Conservation (phyloP, 2,797 vertebrate species). For the Rhinoraja longicauda region DNA sequence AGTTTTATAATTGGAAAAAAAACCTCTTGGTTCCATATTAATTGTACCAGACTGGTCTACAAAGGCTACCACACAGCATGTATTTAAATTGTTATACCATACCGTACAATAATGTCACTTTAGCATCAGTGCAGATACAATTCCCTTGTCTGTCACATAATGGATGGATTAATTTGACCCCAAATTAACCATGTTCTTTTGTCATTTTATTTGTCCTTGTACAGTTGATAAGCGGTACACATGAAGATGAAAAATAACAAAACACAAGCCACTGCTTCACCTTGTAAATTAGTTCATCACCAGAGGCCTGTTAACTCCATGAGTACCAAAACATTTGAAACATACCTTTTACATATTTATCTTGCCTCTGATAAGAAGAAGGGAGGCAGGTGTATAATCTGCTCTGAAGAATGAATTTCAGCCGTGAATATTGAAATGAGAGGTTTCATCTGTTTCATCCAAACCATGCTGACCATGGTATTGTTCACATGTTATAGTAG, state of each 20-base stretch:
- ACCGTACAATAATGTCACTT: background rate
- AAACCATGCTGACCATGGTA: background rate
- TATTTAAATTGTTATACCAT: background rate
- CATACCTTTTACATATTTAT: background rate
- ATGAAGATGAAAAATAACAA: background rate
- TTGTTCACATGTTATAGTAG: background rate
- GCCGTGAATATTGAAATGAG: background rate
- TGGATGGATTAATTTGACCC: background rate
- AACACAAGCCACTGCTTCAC: background rate
- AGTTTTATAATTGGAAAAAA: background rate
- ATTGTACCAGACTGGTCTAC: background rate
- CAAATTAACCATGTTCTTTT: background rate
- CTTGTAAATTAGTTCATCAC: background rate
- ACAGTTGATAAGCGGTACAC: background rate
- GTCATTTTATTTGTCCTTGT: background rate
- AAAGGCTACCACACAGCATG: constrained; percentile 14
- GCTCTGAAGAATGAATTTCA: background rate
- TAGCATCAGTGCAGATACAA: background rate
- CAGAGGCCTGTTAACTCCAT: background rate
- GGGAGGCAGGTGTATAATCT: background rate
- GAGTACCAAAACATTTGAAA: background rate
- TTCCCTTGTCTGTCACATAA: background rate
- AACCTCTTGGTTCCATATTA: background rate
- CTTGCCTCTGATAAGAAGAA: background rate
- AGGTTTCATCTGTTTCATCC: background rate